phyloP scores from a whole-genome alignment of 2,113 vertebrate genomes.

The Tragelaphus imberbis region DNA sequence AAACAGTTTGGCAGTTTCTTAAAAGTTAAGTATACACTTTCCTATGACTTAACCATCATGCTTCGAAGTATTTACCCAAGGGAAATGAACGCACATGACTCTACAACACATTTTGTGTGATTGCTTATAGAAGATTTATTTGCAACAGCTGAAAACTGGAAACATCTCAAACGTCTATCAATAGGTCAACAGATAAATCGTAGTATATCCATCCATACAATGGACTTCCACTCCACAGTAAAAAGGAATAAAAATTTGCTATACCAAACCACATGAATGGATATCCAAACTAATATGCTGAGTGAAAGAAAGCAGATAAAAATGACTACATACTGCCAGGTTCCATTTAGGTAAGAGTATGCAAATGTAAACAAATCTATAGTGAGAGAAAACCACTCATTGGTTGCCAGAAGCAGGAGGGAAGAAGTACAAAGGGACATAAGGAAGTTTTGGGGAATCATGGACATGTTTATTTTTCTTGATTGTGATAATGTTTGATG shows the following conservation, averaged over 20 bases:
- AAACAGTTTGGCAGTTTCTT: not conserved
- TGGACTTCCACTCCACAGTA: not conserved
- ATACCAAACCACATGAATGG: not conserved
- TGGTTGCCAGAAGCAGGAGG: not conserved
- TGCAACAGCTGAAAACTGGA: not conserved
- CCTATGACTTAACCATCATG: not conserved
- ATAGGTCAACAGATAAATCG: not conserved
- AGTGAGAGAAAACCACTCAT: not conserved
- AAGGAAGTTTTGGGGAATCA: not conserved
- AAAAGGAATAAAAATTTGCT: not conserved
- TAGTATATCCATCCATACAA: fast-evolving
- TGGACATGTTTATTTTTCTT: not conserved
- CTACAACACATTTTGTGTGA: not conserved
- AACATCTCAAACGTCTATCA: too few species aligned
- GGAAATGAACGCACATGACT: not conserved
- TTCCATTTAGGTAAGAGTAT: not conserved
- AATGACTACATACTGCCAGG: fast-evolving
- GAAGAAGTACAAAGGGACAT: not conserved
- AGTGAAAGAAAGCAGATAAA: not conserved
- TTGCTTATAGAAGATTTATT: not conserved
- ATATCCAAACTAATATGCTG: not conserved
- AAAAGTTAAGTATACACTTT: not conserved
- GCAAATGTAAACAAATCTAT: not conserved
- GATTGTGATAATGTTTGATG: not conserved
- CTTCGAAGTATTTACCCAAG: not conserved